phyloP scores from a whole-genome alignment of 2,888 invertebrate species.

The Morpho deidamia region DNA sequence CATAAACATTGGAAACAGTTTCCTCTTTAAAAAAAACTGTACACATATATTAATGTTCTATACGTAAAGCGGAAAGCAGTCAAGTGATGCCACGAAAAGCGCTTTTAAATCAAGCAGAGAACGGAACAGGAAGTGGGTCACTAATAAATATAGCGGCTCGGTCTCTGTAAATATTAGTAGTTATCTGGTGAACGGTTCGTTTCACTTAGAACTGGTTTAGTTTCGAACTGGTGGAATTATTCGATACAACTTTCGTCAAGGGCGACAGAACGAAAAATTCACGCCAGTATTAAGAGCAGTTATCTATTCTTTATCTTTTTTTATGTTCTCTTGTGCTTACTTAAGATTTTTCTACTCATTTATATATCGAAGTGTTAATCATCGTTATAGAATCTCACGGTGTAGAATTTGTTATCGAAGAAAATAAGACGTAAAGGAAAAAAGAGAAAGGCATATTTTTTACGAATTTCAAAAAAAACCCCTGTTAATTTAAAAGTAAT shows the following conservation, averaged over 20 bases:
- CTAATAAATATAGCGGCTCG: slow-evolving; percentile 57
- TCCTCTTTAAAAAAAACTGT: not conserved
- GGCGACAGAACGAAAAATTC: no score
- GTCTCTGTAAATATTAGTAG: slow-evolving; percentile 16
- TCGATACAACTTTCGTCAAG: not conserved
- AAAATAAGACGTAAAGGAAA: no score
- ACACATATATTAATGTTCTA: slow-evolving; percentile 33
- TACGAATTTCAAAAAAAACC: not conserved
- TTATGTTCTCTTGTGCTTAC: no score
- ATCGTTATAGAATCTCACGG: no score
- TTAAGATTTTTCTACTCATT: no score
- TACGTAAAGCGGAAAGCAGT: slow-evolving; percentile 37
- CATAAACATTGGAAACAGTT: not conserved
- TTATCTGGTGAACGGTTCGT: slow-evolving; percentile 2
- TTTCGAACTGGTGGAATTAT: not conserved
- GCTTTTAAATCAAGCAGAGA: slow-evolving; percentile 56
- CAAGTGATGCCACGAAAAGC: slow-evolving; percentile 49
- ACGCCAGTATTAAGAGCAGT: no score
- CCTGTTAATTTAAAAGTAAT: no score
- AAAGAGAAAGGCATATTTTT: no score
- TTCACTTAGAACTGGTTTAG: slow-evolving; percentile 4
- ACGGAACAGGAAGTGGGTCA: slow-evolving; percentile 44
- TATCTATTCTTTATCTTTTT: no score
- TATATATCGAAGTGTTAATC: no score
- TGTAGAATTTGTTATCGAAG: no score